Percentiles rank a stretch among this genome's conserved stretches.
phyloP scores from a whole-genome alignment of 2,113 vertebrate species.

The Triplophysa siluroides region DNA sequence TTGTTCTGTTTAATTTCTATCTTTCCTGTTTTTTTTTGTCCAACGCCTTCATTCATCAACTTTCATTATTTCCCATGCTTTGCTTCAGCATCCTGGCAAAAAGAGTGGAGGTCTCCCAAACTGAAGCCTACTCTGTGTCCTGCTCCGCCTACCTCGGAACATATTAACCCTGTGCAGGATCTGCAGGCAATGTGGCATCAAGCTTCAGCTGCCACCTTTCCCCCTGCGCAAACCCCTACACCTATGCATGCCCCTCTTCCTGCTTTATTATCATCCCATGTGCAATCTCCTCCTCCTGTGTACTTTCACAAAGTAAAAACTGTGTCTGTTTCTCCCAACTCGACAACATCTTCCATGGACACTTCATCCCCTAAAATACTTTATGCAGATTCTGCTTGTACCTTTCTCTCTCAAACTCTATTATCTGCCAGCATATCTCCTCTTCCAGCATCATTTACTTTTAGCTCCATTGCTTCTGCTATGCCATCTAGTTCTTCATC shows the following conservation, averaged over 20 bases:
- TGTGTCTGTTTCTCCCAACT: not conserved
- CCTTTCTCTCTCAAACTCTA: not conserved
- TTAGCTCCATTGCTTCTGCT: not conserved
- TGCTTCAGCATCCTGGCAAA: constrained; percentile 72
- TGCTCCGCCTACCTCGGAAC: constrained; percentile 43
- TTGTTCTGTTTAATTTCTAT: constrained; percentile 12
- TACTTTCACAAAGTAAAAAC: not conserved
- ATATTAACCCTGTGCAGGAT: constrained; percentile 58
- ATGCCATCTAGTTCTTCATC: not conserved
- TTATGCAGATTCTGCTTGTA: not conserved
- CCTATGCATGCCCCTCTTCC: not conserved
- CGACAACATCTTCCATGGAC: not conserved
- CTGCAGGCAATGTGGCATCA: constrained; percentile 59
- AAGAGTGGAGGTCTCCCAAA: constrained; percentile 73
- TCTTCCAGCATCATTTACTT: not conserved
- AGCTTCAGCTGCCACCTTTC: constrained; percentile 31
- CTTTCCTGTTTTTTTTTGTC: not conserved
- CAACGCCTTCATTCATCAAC: not conserved
- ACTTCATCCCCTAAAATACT: not conserved
- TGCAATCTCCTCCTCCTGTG: not conserved
- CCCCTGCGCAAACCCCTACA: not conserved
- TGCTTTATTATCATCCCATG: not conserved
- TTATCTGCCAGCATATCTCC: not conserved
- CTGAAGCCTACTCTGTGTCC: constrained; percentile 61
- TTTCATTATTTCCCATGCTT: constrained; percentile 11